A percentile compares a stretch with the other conserved stretches of the same genome.
Conservation (phyloP, 1,140 invertebrate genomes). For the Macrotrachela quadricornifera region DNA sequence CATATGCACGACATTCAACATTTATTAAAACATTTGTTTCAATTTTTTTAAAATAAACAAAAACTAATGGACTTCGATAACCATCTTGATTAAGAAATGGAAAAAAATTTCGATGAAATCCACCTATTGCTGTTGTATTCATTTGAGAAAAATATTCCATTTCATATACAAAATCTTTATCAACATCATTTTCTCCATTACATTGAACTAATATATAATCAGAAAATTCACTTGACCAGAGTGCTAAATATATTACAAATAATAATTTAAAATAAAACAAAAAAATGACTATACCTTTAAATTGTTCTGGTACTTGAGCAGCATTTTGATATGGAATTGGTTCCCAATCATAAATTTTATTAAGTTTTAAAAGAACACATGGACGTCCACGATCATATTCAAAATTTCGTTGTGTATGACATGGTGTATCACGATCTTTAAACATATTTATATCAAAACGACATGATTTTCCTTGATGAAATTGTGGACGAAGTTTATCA, state of each 20-base stretch:
- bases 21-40: constrained; percentile 7
- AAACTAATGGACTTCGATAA: constrained; percentile 11
- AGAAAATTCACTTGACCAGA: constrained; percentile 1
- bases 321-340: not conserved
- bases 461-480: constrained; percentile 14
- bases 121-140: not conserved
- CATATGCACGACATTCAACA: constrained; percentile 5
- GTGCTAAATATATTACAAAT: not conserved
- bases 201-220: constrained; percentile 10
- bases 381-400: constrained; percentile 22
- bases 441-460: constrained; percentile 13
- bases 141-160: constrained; percentile 10
- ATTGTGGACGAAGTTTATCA: constrained; percentile 2
- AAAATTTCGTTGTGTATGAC: constrained; percentile 16
- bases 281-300: not conserved
- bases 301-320: constrained; percentile 1
- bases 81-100: constrained; percentile 13
- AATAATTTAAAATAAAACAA: not conserved
- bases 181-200: constrained; percentile 10
- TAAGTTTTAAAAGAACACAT: constrained; percentile 23
- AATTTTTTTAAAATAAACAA: constrained; percentile 11
- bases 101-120: constrained; percentile 11
- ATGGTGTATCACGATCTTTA: constrained; percentile 5
- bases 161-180: constrained; percentile 10
- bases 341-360: constrained; percentile 16